Conservation (phyloP, 1,140 invertebrate species). For the Ceratina japonica region DNA sequence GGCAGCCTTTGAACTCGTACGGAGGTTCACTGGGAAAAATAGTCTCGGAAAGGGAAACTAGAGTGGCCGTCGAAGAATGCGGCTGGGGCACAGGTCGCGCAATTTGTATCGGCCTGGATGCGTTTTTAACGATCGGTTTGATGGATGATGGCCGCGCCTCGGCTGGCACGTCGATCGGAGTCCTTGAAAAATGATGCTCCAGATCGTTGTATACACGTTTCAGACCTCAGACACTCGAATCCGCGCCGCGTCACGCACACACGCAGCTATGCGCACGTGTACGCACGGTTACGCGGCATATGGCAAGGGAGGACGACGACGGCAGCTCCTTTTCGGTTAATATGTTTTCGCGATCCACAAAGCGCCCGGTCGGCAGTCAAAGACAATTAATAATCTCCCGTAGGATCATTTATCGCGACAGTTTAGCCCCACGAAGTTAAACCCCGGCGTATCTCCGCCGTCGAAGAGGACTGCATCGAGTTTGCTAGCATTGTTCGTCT, state of each 20-base stretch:
- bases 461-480: slow-evolving; percentile 48
- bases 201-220: slow-evolving; percentile 45
- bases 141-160: slow-evolving; percentile 73
- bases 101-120: slow-evolving; percentile 75
- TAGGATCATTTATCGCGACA: slow-evolving; percentile 79
- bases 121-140: slow-evolving; percentile 79
- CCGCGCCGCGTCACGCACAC: background rate
- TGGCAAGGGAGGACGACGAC: slow-evolving; percentile 47
- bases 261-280: background rate
- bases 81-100: slow-evolving; percentile 56
- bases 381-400: slow-evolving; percentile 79
- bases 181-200: slow-evolving; percentile 78
- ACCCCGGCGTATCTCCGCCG: slow-evolving; percentile 49
- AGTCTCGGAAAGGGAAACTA: slow-evolving; percentile 21
- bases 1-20: background rate
- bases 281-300: slow-evolving; percentile 32
- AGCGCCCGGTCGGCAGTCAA: slow-evolving; percentile 71
- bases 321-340: slow-evolving; percentile 69
- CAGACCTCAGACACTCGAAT: slow-evolving; percentile 29
- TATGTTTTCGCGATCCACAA: slow-evolving; percentile 77
- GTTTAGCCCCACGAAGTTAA: slow-evolving; percentile 69
- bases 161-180: slow-evolving; percentile 64
- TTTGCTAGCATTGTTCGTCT: slow-evolving; percentile 72
- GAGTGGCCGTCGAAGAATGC: slow-evolving; percentile 2
- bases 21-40: slow-evolving; percentile 17